These are phyloP conservation scores for Chrysodeixis includens DNA, from an alignment of 2,888 invertebrate species.

Conservation along the genomic window DNA sequence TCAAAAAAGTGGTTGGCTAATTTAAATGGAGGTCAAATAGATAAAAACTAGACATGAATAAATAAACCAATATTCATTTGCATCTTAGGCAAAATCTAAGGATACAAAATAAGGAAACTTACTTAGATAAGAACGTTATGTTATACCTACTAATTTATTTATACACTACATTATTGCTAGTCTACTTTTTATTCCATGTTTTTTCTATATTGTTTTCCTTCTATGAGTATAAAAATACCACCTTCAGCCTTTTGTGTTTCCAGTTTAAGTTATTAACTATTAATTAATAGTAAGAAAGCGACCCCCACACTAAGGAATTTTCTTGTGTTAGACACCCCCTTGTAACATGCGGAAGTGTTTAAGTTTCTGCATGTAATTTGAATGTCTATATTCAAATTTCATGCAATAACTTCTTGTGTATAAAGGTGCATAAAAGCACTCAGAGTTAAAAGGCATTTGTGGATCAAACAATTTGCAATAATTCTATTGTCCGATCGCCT, in stretches of 20 bases:
- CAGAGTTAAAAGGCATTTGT: too few relatives aligned
- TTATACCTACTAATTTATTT: neutral
- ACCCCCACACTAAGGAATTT: too few relatives aligned
- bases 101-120: conserved; percentile 20
- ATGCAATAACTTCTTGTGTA: too few relatives aligned
- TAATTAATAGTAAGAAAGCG: too few relatives aligned
- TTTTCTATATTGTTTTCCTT: neutral
- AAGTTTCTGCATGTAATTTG: too few relatives aligned
- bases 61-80: conserved; percentile 6
- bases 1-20: conserved; percentile 10
- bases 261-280: too few relatives aligned
- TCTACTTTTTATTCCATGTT: conserved; percentile 7
- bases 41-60: conserved; percentile 12
- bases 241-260: neutral
- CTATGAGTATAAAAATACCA: neutral
- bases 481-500: neutral
- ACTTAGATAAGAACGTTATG: neutral
- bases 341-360: too few relatives aligned
- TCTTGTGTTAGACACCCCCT: too few relatives aligned
- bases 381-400: too few relatives aligned
- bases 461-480: neutral
- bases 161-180: neutral
- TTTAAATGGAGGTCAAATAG: too few relatives aligned
- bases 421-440: too few relatives aligned
- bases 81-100: conserved; percentile 18